Percentiles rank a stretch among this genome's conserved stretches.
These are phyloP conservation scores for Urocitellus parryii DNA, from an alignment of 2,113 vertebrate species.

Conservation along the genomic window DNA sequence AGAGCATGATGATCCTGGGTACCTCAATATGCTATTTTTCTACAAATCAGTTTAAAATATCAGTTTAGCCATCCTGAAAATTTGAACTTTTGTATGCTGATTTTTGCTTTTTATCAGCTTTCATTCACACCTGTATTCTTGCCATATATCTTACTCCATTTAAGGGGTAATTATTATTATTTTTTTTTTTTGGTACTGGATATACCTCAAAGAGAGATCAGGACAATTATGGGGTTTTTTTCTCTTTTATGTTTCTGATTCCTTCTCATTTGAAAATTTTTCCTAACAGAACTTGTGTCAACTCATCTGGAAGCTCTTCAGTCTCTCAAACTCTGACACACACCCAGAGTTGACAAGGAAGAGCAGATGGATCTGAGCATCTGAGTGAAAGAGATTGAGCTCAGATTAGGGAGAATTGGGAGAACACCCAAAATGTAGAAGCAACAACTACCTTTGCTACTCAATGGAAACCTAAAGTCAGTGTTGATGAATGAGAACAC, in stretches of 20 bases:
- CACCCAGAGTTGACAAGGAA: neutral
- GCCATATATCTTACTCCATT: neutral
- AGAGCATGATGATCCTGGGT: neutral
- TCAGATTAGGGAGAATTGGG: neutral
- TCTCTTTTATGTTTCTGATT: neutral
- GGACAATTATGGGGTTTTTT: neutral
- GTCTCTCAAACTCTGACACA: neutral
- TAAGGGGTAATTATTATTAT: neutral
- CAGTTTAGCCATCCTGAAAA: neutral
- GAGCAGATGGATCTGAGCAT: neutral
- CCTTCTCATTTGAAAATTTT: neutral
- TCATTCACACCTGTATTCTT: neutral
- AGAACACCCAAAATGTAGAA: accelerated
- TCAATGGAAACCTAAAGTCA: neutral
- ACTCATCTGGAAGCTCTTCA: neutral
- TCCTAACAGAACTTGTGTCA: neutral
- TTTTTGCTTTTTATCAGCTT: neutral
- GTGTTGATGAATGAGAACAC: constrained; percentile 49
- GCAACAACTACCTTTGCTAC: neutral
- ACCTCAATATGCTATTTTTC: neutral
- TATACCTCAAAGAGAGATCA: neutral
- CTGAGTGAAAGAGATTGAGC: neutral
- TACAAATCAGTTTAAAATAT: neutral
- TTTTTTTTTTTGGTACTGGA: neutral
- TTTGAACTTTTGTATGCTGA: neutral